These are phyloP conservation scores for Conchocele bisecta DNA, from an alignment of 2,888 invertebrate genomes.

Conservation along the genomic window DNA sequence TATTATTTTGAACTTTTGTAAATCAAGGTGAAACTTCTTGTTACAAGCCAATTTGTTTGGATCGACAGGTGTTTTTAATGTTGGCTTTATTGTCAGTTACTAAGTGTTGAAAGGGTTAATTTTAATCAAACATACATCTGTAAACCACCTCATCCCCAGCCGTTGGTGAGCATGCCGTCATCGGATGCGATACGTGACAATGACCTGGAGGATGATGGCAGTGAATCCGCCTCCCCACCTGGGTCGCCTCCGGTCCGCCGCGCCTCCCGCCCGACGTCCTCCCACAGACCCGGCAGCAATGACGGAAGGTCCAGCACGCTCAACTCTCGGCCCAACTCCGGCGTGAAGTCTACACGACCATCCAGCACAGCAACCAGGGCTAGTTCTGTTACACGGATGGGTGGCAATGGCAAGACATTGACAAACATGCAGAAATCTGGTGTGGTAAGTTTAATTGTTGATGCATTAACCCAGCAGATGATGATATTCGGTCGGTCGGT, in stretches of 20 bases:
- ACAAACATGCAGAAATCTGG: conserved; percentile 65
- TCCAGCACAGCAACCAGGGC: conserved; percentile 43
- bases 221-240: conserved; percentile 57
- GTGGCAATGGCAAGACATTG: conserved; percentile 19
- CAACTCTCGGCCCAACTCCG: conserved; percentile 67
- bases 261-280: conserved; percentile 20
- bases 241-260: conserved; percentile 48
- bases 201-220: conserved; percentile 71
- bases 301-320: conserved; percentile 49
- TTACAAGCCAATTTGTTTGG: no score
- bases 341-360: conserved; percentile 48
- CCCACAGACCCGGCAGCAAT: conserved; percentile 48
- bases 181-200: conserved; percentile 61
- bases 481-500: no score
- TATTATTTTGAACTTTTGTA: no score
- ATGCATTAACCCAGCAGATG: background rate
- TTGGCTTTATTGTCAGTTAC: no score
- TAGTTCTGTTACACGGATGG: conserved; percentile 15
- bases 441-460: conserved; percentile 57
- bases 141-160: no score
- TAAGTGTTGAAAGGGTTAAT: no score
- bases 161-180: conserved; percentile 77
- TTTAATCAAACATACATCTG: no score
- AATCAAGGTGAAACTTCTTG: no score
- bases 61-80: no score